phyloP scores from a whole-genome alignment of 2,797 vertebrate genomes.

The Adrianichthys oophorus region DNA sequence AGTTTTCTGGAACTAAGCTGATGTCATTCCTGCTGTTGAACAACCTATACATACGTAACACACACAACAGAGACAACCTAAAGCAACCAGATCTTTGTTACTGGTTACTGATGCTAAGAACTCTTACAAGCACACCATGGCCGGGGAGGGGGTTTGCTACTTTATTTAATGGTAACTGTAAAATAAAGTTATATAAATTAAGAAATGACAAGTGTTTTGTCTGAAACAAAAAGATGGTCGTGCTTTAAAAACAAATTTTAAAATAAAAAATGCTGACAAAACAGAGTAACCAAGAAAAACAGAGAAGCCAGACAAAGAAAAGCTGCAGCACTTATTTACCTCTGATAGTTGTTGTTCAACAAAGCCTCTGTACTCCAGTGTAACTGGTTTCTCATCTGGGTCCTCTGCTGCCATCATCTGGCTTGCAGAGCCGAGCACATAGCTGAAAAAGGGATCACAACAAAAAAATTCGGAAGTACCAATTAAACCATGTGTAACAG shows the following conservation, averaged over 20 bases:
- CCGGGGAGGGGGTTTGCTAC: too few species aligned
- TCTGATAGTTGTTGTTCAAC: slow-evolving; percentile 81
- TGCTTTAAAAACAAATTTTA: too few species aligned
- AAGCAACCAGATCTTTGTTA: too few species aligned
- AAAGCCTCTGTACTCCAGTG: slow-evolving; percentile 79
- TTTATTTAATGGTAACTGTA: too few species aligned
- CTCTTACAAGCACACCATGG: too few species aligned
- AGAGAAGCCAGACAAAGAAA: slow-evolving; percentile 52
- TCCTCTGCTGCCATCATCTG: slow-evolving; percentile 76
- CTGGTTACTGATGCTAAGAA: too few species aligned
- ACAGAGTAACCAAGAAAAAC: neutral
- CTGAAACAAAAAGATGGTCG: too few species aligned
- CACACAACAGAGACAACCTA: too few species aligned
- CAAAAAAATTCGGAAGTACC: neutral
- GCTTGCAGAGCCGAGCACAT: slow-evolving; percentile 81
- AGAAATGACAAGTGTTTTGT: too few species aligned
- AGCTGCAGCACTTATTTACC: slow-evolving; percentile 71
- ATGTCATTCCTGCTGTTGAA: slow-evolving; percentile 53
- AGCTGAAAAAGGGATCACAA: slow-evolving; percentile 71
- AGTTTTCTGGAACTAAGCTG: slow-evolving; percentile 67
- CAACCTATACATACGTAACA: slow-evolving; percentile 45
- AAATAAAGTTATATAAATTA: too few species aligned
- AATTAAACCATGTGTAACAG: neutral
- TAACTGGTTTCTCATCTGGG: slow-evolving; percentile 78
- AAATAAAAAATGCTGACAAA: neutral